Conservation (phyloP, 2,113 vertebrate species). For the Dolichallabes microphthalmus region DNA sequence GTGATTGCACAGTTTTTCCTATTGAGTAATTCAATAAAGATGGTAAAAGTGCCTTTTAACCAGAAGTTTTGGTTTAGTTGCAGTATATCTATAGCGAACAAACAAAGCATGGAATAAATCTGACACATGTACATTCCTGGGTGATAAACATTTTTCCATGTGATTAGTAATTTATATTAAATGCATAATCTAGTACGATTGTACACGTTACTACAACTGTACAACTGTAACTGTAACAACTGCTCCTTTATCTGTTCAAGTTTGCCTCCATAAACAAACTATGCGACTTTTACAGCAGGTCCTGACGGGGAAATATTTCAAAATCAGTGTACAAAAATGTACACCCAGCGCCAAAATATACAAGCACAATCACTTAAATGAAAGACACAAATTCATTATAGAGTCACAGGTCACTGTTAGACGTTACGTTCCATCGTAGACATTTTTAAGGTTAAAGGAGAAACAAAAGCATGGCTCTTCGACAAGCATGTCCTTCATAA, state of each 20-base stretch:
- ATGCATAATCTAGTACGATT: neutral
- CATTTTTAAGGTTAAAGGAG: conserved; percentile 47
- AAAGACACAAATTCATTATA: neutral
- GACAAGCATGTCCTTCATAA: conserved; percentile 77
- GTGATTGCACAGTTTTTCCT: conserved; percentile 29
- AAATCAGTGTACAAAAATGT: conserved; percentile 20
- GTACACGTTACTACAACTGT: neutral
- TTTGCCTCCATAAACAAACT: conserved; percentile 29
- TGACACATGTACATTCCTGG: no score
- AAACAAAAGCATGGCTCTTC: conserved; percentile 70
- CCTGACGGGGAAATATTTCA: conserved; percentile 9
- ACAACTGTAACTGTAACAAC: neutral
- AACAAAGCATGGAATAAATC: conserved; percentile 6
- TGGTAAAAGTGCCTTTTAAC: conserved; percentile 8
- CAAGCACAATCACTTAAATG: neutral
- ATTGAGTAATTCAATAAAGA: conserved; percentile 38
- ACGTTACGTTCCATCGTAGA: neutral
- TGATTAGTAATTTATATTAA: neutral
- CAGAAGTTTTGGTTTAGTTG: conserved; percentile 38
- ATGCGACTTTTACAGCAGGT: neutral
- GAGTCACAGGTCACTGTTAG: neutral
- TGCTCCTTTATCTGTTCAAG: neutral
- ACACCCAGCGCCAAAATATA: neutral
- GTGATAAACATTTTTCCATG: neutral
- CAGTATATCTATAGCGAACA: neutral